Conservation (phyloP, 2,797 vertebrate genomes). For the Syngnathus acus region DNA sequence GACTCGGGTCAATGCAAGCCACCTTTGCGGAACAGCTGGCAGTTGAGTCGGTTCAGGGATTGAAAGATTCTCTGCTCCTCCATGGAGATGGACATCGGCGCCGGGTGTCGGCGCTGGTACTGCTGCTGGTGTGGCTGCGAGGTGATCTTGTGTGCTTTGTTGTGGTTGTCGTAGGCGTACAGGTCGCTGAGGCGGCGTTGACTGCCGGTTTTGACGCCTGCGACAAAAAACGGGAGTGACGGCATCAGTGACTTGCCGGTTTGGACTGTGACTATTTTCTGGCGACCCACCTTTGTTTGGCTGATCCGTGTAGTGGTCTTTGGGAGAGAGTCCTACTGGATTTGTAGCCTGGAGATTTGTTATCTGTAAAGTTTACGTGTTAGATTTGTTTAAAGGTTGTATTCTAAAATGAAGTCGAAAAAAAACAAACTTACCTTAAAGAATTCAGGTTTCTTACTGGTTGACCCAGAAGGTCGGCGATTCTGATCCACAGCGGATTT, state of each 20-base stretch:
- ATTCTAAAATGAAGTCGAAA: background rate
- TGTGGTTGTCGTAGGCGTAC: slow-evolving; percentile 40
- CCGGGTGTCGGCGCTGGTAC: slow-evolving; percentile 30
- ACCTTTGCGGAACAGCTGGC: slow-evolving; percentile 60
- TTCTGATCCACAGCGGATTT: slow-evolving; percentile 59
- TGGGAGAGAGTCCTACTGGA: background rate
- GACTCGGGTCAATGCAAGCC: slow-evolving; percentile 2
- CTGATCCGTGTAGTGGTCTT: background rate
- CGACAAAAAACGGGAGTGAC: too few relatives aligned
- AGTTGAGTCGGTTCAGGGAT: slow-evolving; percentile 73
- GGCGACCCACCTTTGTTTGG: background rate
- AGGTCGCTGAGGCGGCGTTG: slow-evolving; percentile 68
- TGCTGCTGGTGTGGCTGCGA: slow-evolving; percentile 7
- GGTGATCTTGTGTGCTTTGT: slow-evolving; percentile 41
- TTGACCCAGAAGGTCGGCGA: slow-evolving; percentile 50
- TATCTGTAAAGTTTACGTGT: background rate
- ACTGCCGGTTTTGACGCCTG: slow-evolving; percentile 70
- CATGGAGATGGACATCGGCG: slow-evolving; percentile 62
- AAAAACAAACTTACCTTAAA: slow-evolving; percentile 41
- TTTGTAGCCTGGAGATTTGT: background rate
- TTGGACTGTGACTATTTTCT: background rate
- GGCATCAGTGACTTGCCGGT: background rate
- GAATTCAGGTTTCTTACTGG: slow-evolving; percentile 47
- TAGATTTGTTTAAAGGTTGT: background rate
- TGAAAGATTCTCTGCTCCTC: slow-evolving; percentile 82